Conservation (phyloP, 2,113 vertebrate genomes). For the Heloderma charlesbogerti region DNA sequence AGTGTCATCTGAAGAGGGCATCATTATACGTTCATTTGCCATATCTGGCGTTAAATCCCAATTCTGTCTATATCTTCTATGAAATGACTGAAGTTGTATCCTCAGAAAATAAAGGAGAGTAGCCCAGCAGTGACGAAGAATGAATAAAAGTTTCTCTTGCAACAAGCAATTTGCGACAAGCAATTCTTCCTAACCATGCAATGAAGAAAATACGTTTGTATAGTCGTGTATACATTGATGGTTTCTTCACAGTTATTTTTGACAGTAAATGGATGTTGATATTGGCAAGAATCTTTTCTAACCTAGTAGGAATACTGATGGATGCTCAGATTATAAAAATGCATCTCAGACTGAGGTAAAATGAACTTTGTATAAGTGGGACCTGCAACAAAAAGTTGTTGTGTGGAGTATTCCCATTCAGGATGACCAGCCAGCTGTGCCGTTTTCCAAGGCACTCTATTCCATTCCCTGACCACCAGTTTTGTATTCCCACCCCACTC, state of each 20-base stretch:
- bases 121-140: constrained; percentile 32
- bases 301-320: constrained; percentile 41
- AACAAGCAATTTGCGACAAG: constrained; percentile 37
- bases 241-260: constrained; percentile 37
- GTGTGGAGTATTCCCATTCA: not conserved
- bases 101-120: constrained; percentile 46
- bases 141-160: constrained; percentile 27
- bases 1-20: constrained; percentile 21
- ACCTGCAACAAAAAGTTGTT: not conserved
- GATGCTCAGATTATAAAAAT: constrained; percentile 45
- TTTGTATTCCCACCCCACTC: too few relatives aligned
- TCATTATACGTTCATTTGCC: not conserved
- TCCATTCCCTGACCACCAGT: not conserved
- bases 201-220: not conserved
- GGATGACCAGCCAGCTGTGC: not conserved
- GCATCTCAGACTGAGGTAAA: constrained; percentile 31
- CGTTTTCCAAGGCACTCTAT: not conserved
- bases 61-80: constrained; percentile 50
- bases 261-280: constrained; percentile 44
- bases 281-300: constrained; percentile 56
- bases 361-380: constrained; percentile 36
- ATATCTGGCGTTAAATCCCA: constrained; percentile 23
- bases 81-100: constrained; percentile 24
- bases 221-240: not conserved
- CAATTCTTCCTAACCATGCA: constrained; percentile 31